Base-by-base conservation (phyloP, 2,113 vertebrate species). In the Sapayoa aenigma region DNA sequence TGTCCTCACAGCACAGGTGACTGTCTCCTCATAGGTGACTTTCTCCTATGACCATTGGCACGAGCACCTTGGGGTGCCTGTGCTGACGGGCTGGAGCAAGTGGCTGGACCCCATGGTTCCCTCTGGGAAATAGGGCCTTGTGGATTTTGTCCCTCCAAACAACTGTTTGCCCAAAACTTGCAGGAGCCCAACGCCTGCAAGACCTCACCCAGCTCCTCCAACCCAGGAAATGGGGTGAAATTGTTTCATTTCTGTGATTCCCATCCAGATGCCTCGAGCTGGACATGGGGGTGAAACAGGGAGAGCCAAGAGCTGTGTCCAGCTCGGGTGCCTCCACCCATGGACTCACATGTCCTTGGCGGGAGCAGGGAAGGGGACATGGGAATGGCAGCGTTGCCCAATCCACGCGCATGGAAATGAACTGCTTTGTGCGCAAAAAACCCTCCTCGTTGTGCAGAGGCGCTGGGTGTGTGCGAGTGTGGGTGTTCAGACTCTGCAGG, bases 401-500 rank as follows among this genome's bases (percentile, higher is more conserved):
- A 87, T 60, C 27, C 94, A 75, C 53, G 81, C 28, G 76, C 68
- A 24, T 28, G 91, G 91, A 91, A 37, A 72, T 23, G 80, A 96
- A 42, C 15, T 27, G 95, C 93, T 91, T 87, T 82, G 94, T 91
- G 93, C 2, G 86, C 89, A 86, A 35, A 90, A 89, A n/a, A 23
- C 27, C n/a, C n/a, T 4, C 30, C 12, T 91, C 31, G 25, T 5
- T 56, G 17, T 14, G 84, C 93, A 84, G 87, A 25, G 80, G 84
- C 33, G 46, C 82, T 87, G 91, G 91, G 95, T 68, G 96, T 95
- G 95, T 89, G 92, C n/a, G 11, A 5, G 49, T 81, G 95, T 81
- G 91, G 96, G 96, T 71, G 91, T 89, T 91, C 90, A 85, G 94
- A 85, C 67, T 93, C 90, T 21, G 90, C 90, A 77, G 81, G 4